Percentiles rank a stretch among this genome's conserved stretches.
These are phyloP conservation scores for Holothuria scabra DNA, from an alignment of 53 echinoderm and acorn worm genomes.

Conservation along the genomic window DNA sequence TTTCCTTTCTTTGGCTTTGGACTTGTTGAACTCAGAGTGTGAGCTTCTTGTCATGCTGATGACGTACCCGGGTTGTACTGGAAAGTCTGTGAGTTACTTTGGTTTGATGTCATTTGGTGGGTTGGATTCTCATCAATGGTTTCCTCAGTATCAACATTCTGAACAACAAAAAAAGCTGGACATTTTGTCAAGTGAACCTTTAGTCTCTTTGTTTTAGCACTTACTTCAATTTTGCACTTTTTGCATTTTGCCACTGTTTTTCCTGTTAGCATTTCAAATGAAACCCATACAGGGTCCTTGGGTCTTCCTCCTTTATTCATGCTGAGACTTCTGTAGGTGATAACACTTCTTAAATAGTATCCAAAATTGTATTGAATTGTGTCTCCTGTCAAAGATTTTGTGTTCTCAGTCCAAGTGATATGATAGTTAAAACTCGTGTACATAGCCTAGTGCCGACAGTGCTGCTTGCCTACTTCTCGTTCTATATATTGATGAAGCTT, in stretches of 20 bases:
- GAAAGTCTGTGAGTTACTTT: neutral
- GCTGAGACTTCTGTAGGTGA: too few relatives aligned
- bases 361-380: too few relatives aligned
- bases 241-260: constrained; percentile 22
- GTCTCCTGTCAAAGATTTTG: too few relatives aligned
- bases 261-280: constrained; percentile 11
- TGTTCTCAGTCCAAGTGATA: too few relatives aligned
- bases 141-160: neutral
- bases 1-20: constrained; percentile 13
- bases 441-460: too few relatives aligned
- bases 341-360: too few relatives aligned
- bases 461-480: too few relatives aligned
- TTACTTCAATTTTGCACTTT: neutral
- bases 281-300: neutral
- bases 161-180: neutral
- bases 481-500: too few relatives aligned
- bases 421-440: too few relatives aligned
- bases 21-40: neutral
- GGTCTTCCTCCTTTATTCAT: too few relatives aligned
- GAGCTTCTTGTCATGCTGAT: neutral
- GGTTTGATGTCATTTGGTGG: neutral
- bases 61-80: neutral
- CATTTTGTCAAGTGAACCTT: constrained; percentile 15
- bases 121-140: neutral
- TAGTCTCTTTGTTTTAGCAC: constrained; percentile 15